Evolutionary conservation across 64 coral and sea anemone species (phyloP), one percentile per base, ranked within the genome.

Genomic region (Orbicella faveolata): DNA sequence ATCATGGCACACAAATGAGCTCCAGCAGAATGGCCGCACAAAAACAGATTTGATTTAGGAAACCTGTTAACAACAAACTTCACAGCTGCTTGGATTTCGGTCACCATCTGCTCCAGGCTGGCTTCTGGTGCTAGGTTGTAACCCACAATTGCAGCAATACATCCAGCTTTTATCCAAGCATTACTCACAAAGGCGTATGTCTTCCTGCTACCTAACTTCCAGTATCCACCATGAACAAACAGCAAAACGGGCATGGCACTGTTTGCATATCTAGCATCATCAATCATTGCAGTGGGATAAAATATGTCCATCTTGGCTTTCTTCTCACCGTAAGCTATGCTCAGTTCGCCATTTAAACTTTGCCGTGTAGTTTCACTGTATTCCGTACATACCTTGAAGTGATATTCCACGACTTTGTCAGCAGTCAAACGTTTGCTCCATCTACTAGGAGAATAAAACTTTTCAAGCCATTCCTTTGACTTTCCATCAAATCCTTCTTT

Each of bases 261-360:
- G 61, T 48, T 36, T 73, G 9, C 65, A 7, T 52, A 21, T 12
- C 37, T 52, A 5, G 23, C 63, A 9, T 70, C 41, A 26, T 85
- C 21, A 41, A 51, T 66, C 16, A 8, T n/a, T 36, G 25, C 23
- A 2, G 14, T 5, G 12, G 92, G 79, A 61, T 89, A 35, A 89
- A 94, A 94, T 77, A 94, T 72, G 33, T 94, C 92, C 80, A 94
- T 89, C 68, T 94, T 94, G 36, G 87, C 87, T 68, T 52, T 86
- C 4, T 66, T 53, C 48, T n/a, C 65, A n/a, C 92, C 87, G 63
- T 94, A 94, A 21, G 14, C 15, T 1, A 94, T 25, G 35, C 80
- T 48, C 17, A 76, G 66, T 57, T 94, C 59, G 20, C 36, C 30
- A 16, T 94, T 70, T 25, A 84, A 55, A 15, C 53, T 78, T 19